Conservation (phyloP, 2,797 vertebrate species). For the Neopelma chrysocephalum region DNA sequence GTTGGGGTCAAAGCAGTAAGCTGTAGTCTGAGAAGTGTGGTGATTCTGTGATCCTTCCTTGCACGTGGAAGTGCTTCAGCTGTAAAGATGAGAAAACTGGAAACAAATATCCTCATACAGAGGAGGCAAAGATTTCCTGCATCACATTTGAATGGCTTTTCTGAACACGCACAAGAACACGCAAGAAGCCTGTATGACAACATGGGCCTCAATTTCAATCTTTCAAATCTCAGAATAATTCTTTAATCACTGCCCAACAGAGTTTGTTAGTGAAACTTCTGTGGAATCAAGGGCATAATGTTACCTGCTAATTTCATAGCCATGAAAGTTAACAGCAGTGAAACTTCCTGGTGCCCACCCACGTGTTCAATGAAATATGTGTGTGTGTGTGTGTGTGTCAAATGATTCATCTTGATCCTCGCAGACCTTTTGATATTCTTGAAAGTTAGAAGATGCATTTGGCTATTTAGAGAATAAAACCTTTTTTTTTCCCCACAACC, state of each 20-base stretch:
- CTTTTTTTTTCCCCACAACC: neutral
- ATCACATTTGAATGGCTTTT: neutral
- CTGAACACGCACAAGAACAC: neutral
- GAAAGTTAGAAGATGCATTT: neutral
- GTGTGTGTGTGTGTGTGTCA: neutral
- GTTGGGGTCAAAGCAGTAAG: neutral
- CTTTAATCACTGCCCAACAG: neutral
- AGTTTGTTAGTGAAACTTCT: neutral
- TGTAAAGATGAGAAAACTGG: neutral
- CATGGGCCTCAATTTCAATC: neutral
- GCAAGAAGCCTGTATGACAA: neutral
- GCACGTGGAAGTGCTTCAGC: neutral
- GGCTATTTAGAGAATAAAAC: conserved; percentile 15
- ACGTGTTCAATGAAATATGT: neutral
- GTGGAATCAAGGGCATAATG: neutral
- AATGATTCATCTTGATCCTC: conserved; percentile 17
- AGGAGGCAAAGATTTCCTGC: neutral
- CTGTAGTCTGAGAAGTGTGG: neutral
- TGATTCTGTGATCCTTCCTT: neutral
- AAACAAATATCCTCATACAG: neutral
- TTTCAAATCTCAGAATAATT: neutral
- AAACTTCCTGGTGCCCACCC: neutral
- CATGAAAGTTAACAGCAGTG: neutral
- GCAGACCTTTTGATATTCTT: neutral
- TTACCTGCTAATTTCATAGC: neutral